Conservation (phyloP, 2,797 vertebrate species). For the Poeciliopsis turneri region DNA sequence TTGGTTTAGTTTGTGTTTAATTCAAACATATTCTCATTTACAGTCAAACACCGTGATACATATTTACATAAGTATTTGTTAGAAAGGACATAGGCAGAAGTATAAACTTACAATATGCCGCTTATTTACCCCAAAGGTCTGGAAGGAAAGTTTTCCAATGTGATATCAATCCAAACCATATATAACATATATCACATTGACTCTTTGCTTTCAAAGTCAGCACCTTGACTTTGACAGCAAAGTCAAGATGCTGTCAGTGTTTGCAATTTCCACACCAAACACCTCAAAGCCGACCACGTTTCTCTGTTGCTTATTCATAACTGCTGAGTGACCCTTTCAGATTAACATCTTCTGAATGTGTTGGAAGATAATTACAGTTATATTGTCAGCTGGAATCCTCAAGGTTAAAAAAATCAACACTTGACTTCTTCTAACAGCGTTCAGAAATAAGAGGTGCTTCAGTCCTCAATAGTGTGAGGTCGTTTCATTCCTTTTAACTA, state of each 20-base stretch:
- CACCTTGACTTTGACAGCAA: too few relatives aligned
- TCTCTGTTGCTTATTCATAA: background rate
- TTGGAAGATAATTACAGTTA: background rate
- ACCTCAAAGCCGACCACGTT: background rate
- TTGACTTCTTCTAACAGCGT: constrained; percentile 1
- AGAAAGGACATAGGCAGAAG: too few relatives aligned
- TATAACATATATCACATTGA: too few relatives aligned
- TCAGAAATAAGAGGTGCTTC: background rate
- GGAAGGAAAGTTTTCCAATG: background rate
- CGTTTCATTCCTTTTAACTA: background rate
- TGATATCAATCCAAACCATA: background rate
- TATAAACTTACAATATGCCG: too few relatives aligned
- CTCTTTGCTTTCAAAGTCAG: too few relatives aligned
- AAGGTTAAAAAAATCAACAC: constrained; percentile 7
- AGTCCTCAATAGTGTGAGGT: background rate
- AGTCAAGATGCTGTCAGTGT: background rate
- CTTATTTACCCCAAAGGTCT: too few relatives aligned
- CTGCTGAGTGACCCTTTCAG: background rate
- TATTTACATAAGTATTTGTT: too few relatives aligned
- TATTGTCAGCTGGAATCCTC: constrained; percentile 1
- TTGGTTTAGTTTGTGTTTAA: too few relatives aligned
- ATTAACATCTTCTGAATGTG: background rate
- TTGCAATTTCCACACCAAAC: background rate
- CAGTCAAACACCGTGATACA: too few relatives aligned
- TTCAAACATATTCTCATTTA: too few relatives aligned